Conservation (phyloP, 2,888 invertebrate species). For the Coelopa pilipes region DNA sequence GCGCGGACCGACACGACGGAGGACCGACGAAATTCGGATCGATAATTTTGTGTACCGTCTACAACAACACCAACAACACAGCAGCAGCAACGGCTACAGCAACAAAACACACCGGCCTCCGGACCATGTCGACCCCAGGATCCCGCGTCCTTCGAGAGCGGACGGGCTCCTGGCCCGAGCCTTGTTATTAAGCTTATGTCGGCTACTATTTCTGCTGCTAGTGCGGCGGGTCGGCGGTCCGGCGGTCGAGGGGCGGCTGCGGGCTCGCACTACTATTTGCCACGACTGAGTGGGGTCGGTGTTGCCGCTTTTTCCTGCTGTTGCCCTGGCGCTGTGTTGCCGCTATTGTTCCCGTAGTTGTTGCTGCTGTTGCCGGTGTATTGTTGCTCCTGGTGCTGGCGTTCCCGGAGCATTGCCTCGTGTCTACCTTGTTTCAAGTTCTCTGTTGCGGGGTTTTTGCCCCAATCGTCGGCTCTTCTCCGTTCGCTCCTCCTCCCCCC, state of each 20-base stretch:
- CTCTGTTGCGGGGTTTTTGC: conserved; percentile 5
- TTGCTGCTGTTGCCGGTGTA: not conserved
- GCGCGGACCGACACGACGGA: not conserved
- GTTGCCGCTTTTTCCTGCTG: conserved; percentile 4
- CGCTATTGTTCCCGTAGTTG: not conserved
- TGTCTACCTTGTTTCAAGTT: conserved; percentile 4
- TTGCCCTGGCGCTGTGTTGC: conserved; percentile 5
- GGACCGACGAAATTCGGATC: conserved; percentile 22
- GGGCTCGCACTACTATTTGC: conserved; percentile 4
- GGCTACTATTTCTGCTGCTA: conserved; percentile 12
- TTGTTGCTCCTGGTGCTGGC: too few species aligned
- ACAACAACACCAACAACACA: not conserved
- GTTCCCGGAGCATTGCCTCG: not conserved
- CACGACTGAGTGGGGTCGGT: too few species aligned
- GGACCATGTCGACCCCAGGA: too few species aligned
- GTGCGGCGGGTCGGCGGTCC: not conserved
- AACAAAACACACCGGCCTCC: too few species aligned
- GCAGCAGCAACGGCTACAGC: too few species aligned
- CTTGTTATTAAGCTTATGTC: conserved; percentile 30
- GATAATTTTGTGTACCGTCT: conserved; percentile 8
- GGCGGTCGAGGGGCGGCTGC: not conserved
- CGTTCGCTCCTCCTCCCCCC: not conserved
- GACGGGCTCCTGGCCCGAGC: not conserved
- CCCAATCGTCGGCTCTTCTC: not conserved
- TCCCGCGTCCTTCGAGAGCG: too few species aligned